These are phyloP conservation scores for Macaca mulatta DNA, from an alignment of 2,113 vertebrate genomes.

Conservation along the genomic window DNA sequence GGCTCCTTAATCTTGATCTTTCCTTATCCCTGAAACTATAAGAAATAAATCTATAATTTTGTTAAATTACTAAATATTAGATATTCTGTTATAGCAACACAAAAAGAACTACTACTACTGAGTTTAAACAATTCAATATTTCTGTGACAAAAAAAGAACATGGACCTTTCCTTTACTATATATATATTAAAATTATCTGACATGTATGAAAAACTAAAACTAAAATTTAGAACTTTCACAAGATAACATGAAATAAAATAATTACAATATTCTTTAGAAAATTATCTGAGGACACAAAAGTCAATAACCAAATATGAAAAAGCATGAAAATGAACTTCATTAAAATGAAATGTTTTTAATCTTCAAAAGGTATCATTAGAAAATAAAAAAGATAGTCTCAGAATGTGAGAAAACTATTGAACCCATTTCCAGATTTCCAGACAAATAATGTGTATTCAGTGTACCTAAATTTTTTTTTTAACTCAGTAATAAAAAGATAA, in stretches of 20 bases:
- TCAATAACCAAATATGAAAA: not conserved
- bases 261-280: not conserved
- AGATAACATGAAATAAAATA: not conserved
- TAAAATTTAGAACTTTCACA: not conserved
- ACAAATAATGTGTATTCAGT: not conserved
- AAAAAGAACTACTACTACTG: too few relatives aligned
- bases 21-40: too few relatives aligned
- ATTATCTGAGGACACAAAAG: not conserved
- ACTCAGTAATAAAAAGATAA: not conserved
- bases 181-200: not conserved
- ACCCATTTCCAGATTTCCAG: not conserved
- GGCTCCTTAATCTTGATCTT: too few relatives aligned
- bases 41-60: too few relatives aligned
- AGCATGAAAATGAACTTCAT: not conserved
- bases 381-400: not conserved
- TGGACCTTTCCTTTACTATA: not conserved
- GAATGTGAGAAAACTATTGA: not conserved
- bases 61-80: too few relatives aligned
- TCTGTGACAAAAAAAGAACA: too few relatives aligned
- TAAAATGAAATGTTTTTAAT: not conserved
- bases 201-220: not conserved
- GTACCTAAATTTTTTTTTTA: not conserved
- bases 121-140: not conserved
- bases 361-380: not conserved
- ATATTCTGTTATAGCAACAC: too few relatives aligned